A percentile compares a stretch with the other conserved stretches of the same genome.
Conservation (phyloP, 1,140 invertebrate species). For the Thaumetopoea pityocampa region DNA sequence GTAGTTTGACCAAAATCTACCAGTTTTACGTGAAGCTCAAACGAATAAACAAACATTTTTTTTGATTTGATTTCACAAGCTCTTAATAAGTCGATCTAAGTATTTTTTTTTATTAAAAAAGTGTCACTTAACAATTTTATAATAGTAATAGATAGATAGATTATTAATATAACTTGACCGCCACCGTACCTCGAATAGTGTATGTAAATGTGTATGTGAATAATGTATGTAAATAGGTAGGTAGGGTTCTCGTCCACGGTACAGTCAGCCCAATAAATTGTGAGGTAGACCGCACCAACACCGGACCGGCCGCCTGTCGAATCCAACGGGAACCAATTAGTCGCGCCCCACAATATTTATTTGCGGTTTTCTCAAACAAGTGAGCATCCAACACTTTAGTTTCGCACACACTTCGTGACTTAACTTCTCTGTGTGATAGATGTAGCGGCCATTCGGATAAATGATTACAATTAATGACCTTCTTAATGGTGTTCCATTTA, state of each 20-base stretch:
- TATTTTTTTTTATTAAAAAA: no score
- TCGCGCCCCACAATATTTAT: slow-evolving; percentile 65
- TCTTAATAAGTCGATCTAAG: no score
- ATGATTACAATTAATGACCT: slow-evolving; percentile 19
- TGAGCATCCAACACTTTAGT: slow-evolving; percentile 36
- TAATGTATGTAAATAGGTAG: slow-evolving; percentile 43
- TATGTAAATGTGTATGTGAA: slow-evolving; percentile 23
- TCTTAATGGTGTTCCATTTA: slow-evolving; percentile 13
- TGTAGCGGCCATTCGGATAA: slow-evolving; percentile 5
- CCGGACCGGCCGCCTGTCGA: slow-evolving; percentile 51
- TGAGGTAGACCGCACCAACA: slow-evolving; percentile 47
- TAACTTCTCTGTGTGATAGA: slow-evolving; percentile 38
- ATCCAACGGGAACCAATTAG: slow-evolving; percentile 68
- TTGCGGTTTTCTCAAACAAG: slow-evolving; percentile 61
- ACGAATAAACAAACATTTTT: no score
- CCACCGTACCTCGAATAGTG: no score
- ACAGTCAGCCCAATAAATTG: slow-evolving; percentile 58
- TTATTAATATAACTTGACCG: no score
- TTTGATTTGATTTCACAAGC: no score
- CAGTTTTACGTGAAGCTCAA: no score
- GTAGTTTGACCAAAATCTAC: no score
- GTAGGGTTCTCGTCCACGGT: slow-evolving; percentile 22
- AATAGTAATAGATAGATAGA: no score
- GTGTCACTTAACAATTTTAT: no score
- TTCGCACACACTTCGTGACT: slow-evolving; percentile 37